phyloP scores from a whole-genome alignment of 2,797 vertebrate species.

The Otolemur crassicaudatus region DNA sequence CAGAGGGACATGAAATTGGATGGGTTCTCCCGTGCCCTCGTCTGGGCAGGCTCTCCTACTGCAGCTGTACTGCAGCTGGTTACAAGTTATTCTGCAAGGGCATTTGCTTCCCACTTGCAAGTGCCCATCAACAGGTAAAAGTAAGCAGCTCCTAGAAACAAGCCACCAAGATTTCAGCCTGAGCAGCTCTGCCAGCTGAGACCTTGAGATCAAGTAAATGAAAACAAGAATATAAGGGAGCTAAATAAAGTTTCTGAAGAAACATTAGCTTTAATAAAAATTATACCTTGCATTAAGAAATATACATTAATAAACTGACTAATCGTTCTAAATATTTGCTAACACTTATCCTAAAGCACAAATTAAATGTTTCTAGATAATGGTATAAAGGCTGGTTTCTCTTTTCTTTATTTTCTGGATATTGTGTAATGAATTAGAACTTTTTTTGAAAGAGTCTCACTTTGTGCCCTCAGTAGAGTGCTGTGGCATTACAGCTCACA shows the following conservation, averaged over 20 bases:
- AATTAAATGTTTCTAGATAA: not conserved
- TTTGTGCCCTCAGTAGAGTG: too few species aligned
- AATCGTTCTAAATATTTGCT: not conserved
- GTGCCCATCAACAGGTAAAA: not conserved
- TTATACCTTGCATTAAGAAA: not conserved
- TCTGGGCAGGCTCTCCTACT: not conserved
- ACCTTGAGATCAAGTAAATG: not conserved
- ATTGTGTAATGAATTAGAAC: fast-evolving
- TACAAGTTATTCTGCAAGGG: not conserved
- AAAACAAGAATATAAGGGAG: not conserved
- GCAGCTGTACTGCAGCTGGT: not conserved
- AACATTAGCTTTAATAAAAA: not conserved
- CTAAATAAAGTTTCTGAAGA: not conserved
- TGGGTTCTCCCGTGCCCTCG: not conserved
- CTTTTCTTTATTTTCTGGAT: not conserved
- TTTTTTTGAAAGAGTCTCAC: not conserved
- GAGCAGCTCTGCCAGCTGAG: not conserved
- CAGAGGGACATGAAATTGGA: not conserved
- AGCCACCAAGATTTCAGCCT: not conserved
- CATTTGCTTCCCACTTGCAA: not conserved
- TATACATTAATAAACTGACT: too few species aligned
- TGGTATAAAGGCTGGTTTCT: not conserved
- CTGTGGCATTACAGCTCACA: too few species aligned
- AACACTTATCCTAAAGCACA: not conserved
- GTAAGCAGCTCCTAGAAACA: not conserved